Percentiles rank a stretch among this genome's conserved stretches.
Conservation (phyloP, 2,113 vertebrate genomes). For the Opisthocomus hoazin region DNA sequence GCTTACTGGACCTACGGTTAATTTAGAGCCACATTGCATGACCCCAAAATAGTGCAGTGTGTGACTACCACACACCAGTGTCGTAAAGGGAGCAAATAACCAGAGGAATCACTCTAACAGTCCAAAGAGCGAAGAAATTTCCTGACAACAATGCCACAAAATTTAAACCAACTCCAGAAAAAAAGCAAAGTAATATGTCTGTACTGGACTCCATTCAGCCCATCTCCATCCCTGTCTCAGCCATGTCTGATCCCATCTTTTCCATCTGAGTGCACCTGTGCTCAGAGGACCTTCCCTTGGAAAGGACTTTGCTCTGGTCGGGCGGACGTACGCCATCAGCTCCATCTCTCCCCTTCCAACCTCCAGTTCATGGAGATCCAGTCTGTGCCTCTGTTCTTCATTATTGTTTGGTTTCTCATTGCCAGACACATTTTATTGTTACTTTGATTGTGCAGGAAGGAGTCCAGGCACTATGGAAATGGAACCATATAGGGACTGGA, state of each 20-base stretch:
- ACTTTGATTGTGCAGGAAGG: slow-evolving; percentile 19
- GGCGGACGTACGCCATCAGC: background rate
- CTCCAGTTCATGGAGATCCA: background rate
- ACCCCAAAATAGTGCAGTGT: background rate
- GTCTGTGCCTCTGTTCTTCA: background rate
- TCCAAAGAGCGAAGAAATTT: background rate
- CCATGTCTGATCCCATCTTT: too few species aligned
- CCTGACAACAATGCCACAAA: background rate
- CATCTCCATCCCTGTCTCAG: background rate
- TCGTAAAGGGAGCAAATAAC: background rate
- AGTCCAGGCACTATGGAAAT: slow-evolving; percentile 20
- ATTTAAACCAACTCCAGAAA: background rate
- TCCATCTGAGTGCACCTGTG: background rate
- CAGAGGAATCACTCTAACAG: background rate
- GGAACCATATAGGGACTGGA: slow-evolving; percentile 46
- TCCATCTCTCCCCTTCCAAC: background rate
- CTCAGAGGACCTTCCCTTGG: background rate
- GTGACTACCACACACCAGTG: background rate
- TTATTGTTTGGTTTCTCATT: background rate
- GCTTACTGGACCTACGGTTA: background rate
- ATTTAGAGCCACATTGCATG: background rate
- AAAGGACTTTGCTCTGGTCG: background rate
- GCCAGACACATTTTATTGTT: background rate
- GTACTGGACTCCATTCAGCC: background rate
- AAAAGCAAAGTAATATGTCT: background rate